Conservation (phyloP, 2,113 vertebrate genomes). For the Ptilorrhoa leucosticta region DNA sequence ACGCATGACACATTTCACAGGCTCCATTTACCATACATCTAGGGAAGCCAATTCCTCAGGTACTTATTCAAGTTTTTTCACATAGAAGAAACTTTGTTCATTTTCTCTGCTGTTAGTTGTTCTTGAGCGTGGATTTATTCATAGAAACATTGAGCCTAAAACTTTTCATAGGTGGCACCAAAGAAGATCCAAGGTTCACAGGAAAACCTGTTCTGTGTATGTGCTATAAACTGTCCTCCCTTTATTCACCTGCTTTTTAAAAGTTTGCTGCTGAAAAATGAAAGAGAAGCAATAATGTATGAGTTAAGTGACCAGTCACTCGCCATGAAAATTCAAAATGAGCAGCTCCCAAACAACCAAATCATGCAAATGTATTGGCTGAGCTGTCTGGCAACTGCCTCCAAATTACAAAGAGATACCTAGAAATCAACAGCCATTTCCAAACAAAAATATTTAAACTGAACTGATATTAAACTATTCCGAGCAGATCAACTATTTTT, state of each 20-base stretch:
- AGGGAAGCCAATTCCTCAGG: not conserved
- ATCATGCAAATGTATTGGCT: not conserved
- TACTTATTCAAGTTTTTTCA: not conserved
- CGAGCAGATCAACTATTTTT: not conserved
- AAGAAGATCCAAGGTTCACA: not conserved
- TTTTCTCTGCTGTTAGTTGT: not conserved
- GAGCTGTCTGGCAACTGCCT: not conserved
- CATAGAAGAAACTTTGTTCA: not conserved
- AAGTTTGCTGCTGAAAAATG: not conserved
- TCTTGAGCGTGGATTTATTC: not conserved
- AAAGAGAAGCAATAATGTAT: not conserved
- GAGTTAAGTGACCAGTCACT: not conserved
- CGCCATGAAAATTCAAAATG: not conserved
- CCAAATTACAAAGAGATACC: not conserved
- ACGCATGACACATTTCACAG: not conserved
- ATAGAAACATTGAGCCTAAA: not conserved
- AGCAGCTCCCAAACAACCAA: not conserved
- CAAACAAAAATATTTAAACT: not conserved
- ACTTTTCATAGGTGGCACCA: not conserved
- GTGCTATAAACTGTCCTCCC: not conserved
- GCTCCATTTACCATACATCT: not conserved
- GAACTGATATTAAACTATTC: not conserved
- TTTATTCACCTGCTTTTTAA: not conserved
- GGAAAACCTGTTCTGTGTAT: not conserved
- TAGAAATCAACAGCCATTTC: slow-evolving; percentile 7